These are phyloP conservation scores for human (Homo sapiens) DNA, from an alignment of 2,113 vertebrate genomes.

Conservation along the genomic window DNA sequence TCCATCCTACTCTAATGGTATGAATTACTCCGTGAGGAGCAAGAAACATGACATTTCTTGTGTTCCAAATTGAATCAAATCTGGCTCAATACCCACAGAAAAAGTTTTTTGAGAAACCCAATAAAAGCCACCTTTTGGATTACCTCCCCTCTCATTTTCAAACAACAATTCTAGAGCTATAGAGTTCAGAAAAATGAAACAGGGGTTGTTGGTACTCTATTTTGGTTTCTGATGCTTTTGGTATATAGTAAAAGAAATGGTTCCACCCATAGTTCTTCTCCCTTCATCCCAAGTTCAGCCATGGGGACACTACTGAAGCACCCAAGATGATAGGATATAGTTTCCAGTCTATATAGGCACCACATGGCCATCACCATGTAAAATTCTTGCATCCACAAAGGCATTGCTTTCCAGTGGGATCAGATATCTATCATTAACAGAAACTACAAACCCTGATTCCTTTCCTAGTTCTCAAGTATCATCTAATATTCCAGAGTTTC, in stretches of 20 bases:
- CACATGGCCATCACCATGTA: neutral
- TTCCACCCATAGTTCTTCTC: neutral
- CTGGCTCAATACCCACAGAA: neutral
- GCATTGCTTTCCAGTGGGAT: neutral
- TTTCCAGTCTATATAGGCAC: neutral
- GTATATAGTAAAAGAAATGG: neutral
- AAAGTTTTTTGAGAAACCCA: neutral
- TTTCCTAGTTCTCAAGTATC: neutral
- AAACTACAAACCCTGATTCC: neutral
- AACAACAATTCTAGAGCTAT: neutral
- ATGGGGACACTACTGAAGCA: neutral
- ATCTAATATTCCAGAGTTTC: neutral
- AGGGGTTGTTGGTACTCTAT: neutral
- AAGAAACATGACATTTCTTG: slow-evolving; percentile 28
- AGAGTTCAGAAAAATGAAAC: neutral
- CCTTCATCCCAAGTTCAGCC: neutral
- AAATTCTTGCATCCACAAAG: neutral
- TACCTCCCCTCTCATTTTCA: neutral
- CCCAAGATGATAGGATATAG: neutral
- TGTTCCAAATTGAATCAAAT: slow-evolving; percentile 9
- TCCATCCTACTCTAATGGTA: neutral
- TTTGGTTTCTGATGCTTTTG: neutral
- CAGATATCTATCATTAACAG: neutral
- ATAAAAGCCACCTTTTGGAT: neutral
- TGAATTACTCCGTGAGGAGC: neutral